Evolutionary conservation across 2,797 vertebrate species (phyloP).

Genomic region (Falco biarmicus): DNA sequence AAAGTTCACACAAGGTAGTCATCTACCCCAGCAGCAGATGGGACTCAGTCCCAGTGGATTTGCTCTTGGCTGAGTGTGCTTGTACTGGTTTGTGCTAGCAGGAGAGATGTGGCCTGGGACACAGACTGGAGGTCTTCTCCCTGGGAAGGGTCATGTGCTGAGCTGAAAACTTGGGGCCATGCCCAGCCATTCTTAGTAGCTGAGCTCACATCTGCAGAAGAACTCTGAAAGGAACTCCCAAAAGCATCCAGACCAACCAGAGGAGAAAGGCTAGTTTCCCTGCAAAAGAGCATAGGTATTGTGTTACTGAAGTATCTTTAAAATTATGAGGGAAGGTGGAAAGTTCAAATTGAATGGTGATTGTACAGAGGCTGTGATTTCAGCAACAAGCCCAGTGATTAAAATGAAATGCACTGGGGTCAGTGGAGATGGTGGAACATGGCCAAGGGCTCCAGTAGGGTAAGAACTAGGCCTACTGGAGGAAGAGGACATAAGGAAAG

Average conservation of each 20-base stretch:
- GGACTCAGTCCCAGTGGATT: neutral
- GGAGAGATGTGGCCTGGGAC: constrained; percentile 29
- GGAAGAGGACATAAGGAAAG: neutral
- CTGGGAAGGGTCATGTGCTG: constrained; percentile 45
- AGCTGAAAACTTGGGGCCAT: constrained; percentile 22
- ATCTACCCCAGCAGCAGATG: neutral
- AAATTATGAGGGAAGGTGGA: neutral
- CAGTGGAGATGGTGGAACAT: neutral
- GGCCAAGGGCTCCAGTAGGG: neutral
- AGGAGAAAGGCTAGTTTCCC: neutral
- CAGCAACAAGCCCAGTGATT: neutral
- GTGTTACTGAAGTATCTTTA: neutral
- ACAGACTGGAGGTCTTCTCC: constrained; percentile 35
- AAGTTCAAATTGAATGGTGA: neutral
- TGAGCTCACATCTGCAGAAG: constrained; percentile 59
- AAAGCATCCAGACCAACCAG: rapidly evolving
- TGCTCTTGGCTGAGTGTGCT: neutral
- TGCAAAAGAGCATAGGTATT: neutral
- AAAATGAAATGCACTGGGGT: neutral
- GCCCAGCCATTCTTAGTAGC: constrained; percentile 52
- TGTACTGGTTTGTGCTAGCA: neutral
- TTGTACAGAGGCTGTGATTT: neutral
- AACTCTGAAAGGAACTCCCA: constrained; percentile 20
- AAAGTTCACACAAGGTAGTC: constrained; percentile 26
- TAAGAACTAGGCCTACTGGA: neutral